Conservation (phyloP, 2,113 vertebrate species). For the Stegostoma tigrinum region DNA sequence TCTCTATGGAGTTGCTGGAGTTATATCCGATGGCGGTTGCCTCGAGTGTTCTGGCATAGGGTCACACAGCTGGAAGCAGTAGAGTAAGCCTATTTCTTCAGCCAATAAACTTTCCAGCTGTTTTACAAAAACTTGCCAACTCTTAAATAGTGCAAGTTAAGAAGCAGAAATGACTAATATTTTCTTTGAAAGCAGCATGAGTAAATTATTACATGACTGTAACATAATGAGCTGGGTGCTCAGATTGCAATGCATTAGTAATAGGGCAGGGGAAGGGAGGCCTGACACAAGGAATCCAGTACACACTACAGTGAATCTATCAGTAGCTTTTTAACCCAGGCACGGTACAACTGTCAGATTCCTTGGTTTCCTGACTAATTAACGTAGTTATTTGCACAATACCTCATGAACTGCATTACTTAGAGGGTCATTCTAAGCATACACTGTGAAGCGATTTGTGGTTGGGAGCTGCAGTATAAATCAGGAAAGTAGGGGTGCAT, state of each 20-base stretch:
- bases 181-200: constrained; percentile 8
- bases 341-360: neutral
- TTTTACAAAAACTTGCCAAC: neutral
- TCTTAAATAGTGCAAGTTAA: neutral
- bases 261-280: no score
- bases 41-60: neutral
- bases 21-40: neutral
- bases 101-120: constrained; percentile 30
- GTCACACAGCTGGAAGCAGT: neutral
- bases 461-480: neutral
- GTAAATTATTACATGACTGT: neutral
- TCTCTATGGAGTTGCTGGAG: neutral
- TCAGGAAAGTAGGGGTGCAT: no score
- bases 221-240: neutral
- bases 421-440: neutral
- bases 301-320: neutral
- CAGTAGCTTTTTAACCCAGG: neutral
- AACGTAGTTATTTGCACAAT: neutral
- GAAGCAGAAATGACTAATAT: neutral
- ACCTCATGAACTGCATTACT: neutral
- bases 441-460: neutral
- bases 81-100: neutral
- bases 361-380: neutral
- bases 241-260: neutral
- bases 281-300: neutral